Evolutionary conservation across 2,888 invertebrate species (phyloP), one percentile per base, ranked within the genome.

Genomic region (Trichogramma dendrolimi): DNA sequence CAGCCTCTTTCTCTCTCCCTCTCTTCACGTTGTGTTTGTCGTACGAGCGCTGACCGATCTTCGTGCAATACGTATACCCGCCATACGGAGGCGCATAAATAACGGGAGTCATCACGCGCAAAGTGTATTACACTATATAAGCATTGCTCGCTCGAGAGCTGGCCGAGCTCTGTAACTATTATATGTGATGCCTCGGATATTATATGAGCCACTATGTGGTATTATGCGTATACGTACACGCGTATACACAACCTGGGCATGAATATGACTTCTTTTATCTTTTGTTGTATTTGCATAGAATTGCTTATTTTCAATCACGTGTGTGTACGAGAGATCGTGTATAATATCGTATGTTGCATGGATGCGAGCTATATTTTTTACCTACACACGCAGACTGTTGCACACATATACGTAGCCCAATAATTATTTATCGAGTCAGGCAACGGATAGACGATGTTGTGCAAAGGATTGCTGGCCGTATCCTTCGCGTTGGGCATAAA

Each of bases 281-380:
- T 5, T 6, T 10, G 4, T 14, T 6, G 43, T 53, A 54, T 38
- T 8, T 38, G 11, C 44, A 61, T 59, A 59, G 55, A 63, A 63
- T 65, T 65, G 61, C 61, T 65, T 65, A 61, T 59, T 58, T 41
- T 43, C 61, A 61, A 58, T 62, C 53, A 55, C 49, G 40, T 46
- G 42, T 10, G n/a, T 43, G 47, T 10, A 49, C 6, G 49, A 14
- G 10, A 42, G 55, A 65, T 62, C 40, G 61, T 50, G 46, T 46
- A 49, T 55, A 27, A 27, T 27, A 27, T 27, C 27, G 27, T 27
- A 27, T 27, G 27, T 27, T 27, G 27, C 27, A 27, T 27, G 27
- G 3, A 27, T 27, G 27, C 27, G 27, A 27, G 27, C 27, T 27
- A 27, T 27, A 46, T 8, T 46, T 10, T 46, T 10, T n/a, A 46